phyloP scores from a whole-genome alignment of 2,888 invertebrate species.

The Crepidodera aurea region DNA sequence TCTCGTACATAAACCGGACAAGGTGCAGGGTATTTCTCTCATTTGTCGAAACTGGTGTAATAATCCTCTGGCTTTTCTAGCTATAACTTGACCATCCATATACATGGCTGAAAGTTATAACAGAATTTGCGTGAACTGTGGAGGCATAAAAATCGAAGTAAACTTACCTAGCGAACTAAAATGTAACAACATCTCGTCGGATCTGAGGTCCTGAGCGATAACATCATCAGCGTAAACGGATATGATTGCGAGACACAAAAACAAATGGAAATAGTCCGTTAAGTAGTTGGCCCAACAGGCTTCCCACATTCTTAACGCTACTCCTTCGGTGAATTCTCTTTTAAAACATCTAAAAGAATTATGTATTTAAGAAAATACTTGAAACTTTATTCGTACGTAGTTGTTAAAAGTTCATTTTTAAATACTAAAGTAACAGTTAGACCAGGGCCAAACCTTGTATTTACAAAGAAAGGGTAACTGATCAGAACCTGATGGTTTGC shows the following conservation, averaged over 20 bases:
- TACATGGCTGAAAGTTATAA: conserved; percentile 91
- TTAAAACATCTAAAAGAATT: conserved; percentile 83
- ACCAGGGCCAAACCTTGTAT: too few relatives aligned
- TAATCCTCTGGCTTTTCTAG: conserved; percentile 90
- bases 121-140: too few relatives aligned
- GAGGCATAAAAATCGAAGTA: too few relatives aligned
- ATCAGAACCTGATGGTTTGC: too few relatives aligned
- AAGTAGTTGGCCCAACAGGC: conserved; percentile 97
- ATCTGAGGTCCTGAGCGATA: conserved; percentile 87
- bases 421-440: too few relatives aligned
- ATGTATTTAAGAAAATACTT: conserved; percentile 2
- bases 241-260: conserved; percentile 91
- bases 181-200: conserved; percentile 94
- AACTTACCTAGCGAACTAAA: conserved; percentile 84
- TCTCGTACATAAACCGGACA: conserved; percentile 86
- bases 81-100: conserved; percentile 92
- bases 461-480: too few relatives aligned
- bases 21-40: conserved; percentile 86
- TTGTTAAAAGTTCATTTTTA: too few relatives aligned
- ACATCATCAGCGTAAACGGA: conserved; percentile 93
- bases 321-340: conserved; percentile 88
- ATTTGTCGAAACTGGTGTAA: conserved; percentile 90
- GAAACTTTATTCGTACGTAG: too few relatives aligned
- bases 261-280: conserved; percentile 95
- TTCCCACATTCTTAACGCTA: conserved; percentile 93